Evolutionary conservation across 2,113 vertebrate genomes (phyloP), one percentile per base, ranked within the genome.

Genomic region (Archocentrus centrarchus): DNA sequence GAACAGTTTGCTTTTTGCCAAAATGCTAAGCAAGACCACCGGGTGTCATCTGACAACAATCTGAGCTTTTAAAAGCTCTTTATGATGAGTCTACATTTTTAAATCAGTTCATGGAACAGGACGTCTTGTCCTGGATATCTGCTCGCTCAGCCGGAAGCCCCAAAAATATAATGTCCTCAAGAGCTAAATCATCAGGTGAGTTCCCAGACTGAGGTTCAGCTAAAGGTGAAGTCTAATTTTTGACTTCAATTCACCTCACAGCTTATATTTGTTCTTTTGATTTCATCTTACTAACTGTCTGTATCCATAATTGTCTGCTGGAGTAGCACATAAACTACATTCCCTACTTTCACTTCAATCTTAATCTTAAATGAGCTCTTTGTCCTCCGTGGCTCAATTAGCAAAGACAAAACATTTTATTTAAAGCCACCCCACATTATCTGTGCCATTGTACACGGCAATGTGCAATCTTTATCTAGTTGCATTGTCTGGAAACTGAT

Each of bases 381-480:
- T 73, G 47, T 73, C 47, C 47, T 73, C 47, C 8, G 68, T 73
- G 68, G 47, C 68, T 50, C 27, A 55, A 55, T 73, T 73, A 73
- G 47, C 27, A 55, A 73, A 73, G 17, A 55, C 68, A 55, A 73
- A 73, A 55, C 68, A 55, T 73, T 73, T 53, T 73, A 73, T 73
- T 73, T 73, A 55, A 73, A 73, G 68, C 68, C n/a, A 27, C 27
- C 47, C 6, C 47, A 55, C 47, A 20, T 73, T 55, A 55, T 73
- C 47, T 73, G 3, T 73, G 47, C 47, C 47, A 55, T 27, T 55
- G n/a, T 73, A 55, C 27, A 32, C 27, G 3, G 17, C 68, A 73
- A 73, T 73, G 53, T 73, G 18, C n/a, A 44, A 73, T 73, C 18
- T 30, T 53, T 73, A 73, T 73, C 47, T 35, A 27, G 68, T 73